Base-by-base conservation (phyloP, 2,797 vertebrate species). In the Eidolon dupreanum region DNA sequence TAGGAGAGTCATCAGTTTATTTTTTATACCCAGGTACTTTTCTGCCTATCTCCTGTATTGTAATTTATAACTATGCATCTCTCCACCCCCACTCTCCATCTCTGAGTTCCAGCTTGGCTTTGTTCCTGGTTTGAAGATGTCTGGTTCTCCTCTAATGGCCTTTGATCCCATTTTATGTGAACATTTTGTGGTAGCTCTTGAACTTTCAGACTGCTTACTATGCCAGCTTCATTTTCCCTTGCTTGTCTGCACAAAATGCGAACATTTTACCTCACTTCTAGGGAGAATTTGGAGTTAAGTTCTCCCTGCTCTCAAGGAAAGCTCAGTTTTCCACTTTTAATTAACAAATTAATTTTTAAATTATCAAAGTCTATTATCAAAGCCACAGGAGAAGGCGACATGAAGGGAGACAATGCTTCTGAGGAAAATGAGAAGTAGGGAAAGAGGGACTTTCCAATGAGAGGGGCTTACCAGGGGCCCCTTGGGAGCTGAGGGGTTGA, bases 161-260 rank as follows among this genome's bases (percentile, higher is more conserved):
- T 96, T 73, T 90, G 75, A 90, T 90, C 19, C 36, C 13, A 28
- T 90, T 90, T 93, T 46, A 61, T 41, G 51, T 90, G 81, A 87
- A 63, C 51, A 63, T 93, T 73, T 92, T 94, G 73, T n/a, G 33
- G 28, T 63, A 57, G 73, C 49, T 71, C 85, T 68, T 74, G 65
- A 90, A 83, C 33, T 57, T 90, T 74, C 71, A 73, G 51, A 59
- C 43, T 88, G 74, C 57, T 91, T 59, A 70, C 53, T 49, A 8
- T 36, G 59, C 61, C 79, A 43, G 49, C 36, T 88, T 89, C 73
- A 22, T 55, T 66, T 86, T 83, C 19, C 24, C 57, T 49, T 51
- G 17, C 66, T 78, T 49, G 15, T 55, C 59, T 88, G 65, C 5
- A 1, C 70, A 24, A 75, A 84, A 57, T 70, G 57, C 31, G 68